Percentiles rank a stretch among this genome's conserved stretches.
These are phyloP conservation scores for Globicephala melas DNA, from an alignment of 2,113 vertebrate genomes.

Conservation along the genomic window DNA sequence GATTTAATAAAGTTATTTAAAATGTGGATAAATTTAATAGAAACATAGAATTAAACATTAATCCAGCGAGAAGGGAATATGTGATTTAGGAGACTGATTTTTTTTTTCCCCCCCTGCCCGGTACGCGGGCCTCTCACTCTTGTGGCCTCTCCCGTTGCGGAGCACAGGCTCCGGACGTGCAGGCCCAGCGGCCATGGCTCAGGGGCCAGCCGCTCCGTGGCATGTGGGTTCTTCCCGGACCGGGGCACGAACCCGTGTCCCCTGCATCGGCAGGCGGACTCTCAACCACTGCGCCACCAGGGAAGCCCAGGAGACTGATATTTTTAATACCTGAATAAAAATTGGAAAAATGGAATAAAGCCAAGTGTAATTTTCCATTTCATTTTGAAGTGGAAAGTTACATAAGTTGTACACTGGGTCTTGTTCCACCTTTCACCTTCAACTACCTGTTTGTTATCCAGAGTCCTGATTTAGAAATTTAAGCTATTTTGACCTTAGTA, in stretches of 20 bases:
- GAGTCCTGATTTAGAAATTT: slow-evolving; percentile 20
- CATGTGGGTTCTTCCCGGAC: no score
- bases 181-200: no score
- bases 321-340: slow-evolving; percentile 43
- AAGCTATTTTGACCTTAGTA: slow-evolving; percentile 21
- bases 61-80: not conserved
- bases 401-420: not conserved
- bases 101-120: not conserved
- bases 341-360: slow-evolving; percentile 39
- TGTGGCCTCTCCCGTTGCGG: no score
- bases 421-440: slow-evolving; percentile 2
- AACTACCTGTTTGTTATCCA: not conserved
- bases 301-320: not conserved
- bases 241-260: no score
- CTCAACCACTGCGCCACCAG: no score
- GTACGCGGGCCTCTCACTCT: no score
- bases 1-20: slow-evolving; percentile 8
- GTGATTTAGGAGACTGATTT: not conserved
- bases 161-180: no score
- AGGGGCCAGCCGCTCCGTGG: no score
- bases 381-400: slow-evolving; percentile 63
- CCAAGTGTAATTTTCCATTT: slow-evolving; percentile 64
- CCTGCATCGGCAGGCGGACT: no score
- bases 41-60: slow-evolving; percentile 44
- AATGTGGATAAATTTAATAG: not conserved